These are phyloP conservation scores for Trichomycterus rosablanca DNA, from an alignment of 2,113 vertebrate species.

Conservation along the genomic window DNA sequence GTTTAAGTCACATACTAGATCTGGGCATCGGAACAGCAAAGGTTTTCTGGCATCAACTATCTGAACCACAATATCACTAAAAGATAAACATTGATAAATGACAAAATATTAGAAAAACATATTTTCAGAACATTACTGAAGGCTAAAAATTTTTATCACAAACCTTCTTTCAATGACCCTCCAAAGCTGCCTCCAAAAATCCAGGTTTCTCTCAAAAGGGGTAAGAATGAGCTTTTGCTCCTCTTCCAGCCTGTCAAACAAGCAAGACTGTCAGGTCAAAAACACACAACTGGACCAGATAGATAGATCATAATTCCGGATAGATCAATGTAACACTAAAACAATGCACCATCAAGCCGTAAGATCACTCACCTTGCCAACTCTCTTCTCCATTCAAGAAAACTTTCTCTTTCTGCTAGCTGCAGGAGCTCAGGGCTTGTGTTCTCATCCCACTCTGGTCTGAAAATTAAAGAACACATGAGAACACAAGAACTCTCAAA, in stretches of 20 bases:
- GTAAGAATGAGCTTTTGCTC: constrained; percentile 89
- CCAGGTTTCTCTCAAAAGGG: constrained; percentile 93
- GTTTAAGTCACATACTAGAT: constrained; percentile 75
- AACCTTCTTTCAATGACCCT: constrained; percentile 98
- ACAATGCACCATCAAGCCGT: too few relatives aligned
- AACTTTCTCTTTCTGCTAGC: constrained; percentile 82
- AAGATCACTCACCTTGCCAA: constrained; percentile 74
- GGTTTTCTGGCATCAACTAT: constrained; percentile 96
- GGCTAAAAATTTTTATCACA: too few relatives aligned
- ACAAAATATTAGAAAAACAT: not conserved
- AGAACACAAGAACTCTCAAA: too few relatives aligned
- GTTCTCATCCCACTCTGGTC: constrained; percentile 82
- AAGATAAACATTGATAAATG: not conserved
- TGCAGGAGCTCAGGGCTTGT: constrained; percentile 83
- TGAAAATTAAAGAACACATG: constrained; percentile 44
- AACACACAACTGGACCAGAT: too few relatives aligned
- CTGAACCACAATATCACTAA: constrained; percentile 90
- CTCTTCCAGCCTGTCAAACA: constrained; percentile 77
- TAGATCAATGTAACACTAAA: too few relatives aligned
- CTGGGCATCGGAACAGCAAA: constrained; percentile 86
- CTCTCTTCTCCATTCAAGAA: constrained; percentile 86
- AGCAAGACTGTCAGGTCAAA: too few relatives aligned
- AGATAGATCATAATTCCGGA: too few relatives aligned
- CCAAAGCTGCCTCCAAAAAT: constrained; percentile 98
- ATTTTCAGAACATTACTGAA: too few relatives aligned